Percentiles rank a stretch among this genome's conserved stretches.
These are phyloP conservation scores for Metridium senile DNA, from an alignment of 92 coral and sea anemone species.

Conservation along the genomic window DNA sequence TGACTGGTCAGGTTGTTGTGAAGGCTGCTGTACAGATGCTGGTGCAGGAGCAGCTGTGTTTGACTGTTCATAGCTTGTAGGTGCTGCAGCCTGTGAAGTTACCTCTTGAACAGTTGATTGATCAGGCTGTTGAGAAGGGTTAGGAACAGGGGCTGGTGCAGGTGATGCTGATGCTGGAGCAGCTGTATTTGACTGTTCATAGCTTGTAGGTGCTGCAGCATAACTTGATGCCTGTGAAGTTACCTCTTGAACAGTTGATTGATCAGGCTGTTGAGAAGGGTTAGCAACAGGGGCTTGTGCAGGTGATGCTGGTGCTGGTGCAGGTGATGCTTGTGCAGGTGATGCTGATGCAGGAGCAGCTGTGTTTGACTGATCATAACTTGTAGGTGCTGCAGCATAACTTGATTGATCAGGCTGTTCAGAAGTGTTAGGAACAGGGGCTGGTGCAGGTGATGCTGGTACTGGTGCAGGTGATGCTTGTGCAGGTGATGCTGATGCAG, in stretches of 20 bases:
- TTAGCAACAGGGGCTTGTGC: too few relatives aligned
- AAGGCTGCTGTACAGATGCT: neutral
- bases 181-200: neutral
- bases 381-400: slow-evolving; percentile 1
- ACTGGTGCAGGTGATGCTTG: too few relatives aligned
- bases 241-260: slow-evolving; percentile 1
- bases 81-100: neutral
- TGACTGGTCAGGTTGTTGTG: neutral
- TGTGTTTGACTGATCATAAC: neutral
- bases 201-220: slow-evolving; percentile 1
- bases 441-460: too few relatives aligned
- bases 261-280: neutral
- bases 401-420: too few relatives aligned
- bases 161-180: neutral
- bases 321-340: too few relatives aligned
- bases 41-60: neutral
- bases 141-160: too few relatives aligned
- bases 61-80: neutral
- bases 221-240: slow-evolving; percentile 1
- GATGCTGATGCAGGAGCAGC: neutral
- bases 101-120: neutral
- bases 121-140: too few relatives aligned
- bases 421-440: too few relatives aligned
- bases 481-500: too few relatives aligned
- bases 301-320: too few relatives aligned